Evolutionary conservation across 2,888 invertebrate genomes (phyloP).

Genomic region (Osedax fenrisi): DNA sequence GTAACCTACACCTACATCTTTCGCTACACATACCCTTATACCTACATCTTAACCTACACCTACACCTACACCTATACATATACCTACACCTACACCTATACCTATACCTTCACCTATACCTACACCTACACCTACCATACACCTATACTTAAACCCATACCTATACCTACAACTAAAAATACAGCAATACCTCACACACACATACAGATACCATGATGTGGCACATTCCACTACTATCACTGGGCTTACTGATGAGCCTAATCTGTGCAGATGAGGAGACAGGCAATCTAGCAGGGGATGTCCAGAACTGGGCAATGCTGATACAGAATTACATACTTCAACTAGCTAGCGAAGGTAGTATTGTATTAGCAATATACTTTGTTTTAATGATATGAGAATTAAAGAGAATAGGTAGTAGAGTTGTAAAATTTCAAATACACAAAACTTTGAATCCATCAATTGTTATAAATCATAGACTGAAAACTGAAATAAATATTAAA

Average conservation of each 20-base stretch:
- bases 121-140: background rate
- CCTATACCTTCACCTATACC: background rate
- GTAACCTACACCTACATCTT: background rate
- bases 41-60: background rate
- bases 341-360: no score
- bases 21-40: background rate
- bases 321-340: slow-evolving; percentile 51
- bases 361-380: no score
- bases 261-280: slow-evolving; percentile 1
- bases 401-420: no score
- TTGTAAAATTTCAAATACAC: no score
- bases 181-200: no score
- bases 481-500: no score
- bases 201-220: no score
- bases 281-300: slow-evolving; percentile 46
- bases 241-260: no score
- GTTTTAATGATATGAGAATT: slow-evolving; percentile 3
- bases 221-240: no score
- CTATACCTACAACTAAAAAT: no score
- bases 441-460: no score
- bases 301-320: slow-evolving; percentile 51
- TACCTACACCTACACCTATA: background rate
- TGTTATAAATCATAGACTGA: no score
- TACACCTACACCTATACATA: background rate
- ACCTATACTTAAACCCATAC: background rate